A percentile compares a stretch with the other conserved stretches of the same genome.
phyloP scores from a whole-genome alignment of 2,888 invertebrate genomes.

The Eupithecia pulchellata region DNA sequence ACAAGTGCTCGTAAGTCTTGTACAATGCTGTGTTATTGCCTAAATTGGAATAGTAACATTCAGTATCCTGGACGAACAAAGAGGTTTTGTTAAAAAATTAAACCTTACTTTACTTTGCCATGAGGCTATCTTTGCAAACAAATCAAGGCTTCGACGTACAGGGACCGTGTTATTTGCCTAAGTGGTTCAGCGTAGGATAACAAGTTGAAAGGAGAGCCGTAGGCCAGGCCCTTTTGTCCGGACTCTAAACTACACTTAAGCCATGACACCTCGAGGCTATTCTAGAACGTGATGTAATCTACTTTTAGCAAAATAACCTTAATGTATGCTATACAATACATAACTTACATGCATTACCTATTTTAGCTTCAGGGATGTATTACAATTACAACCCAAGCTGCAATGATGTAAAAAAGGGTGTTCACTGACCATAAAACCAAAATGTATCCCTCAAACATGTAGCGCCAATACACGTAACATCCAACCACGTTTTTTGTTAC shows the following conservation, averaged over 20 bases:
- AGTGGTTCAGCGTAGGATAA: conserved; percentile 63
- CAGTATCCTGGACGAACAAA: conserved; percentile 46
- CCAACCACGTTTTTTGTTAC: conserved; percentile 22
- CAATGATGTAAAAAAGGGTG: conserved; percentile 52
- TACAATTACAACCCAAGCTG: too few species aligned
- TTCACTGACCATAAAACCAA: conserved; percentile 50
- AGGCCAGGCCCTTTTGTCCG: conserved; percentile 58
- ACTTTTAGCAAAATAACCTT: conserved; percentile 53
- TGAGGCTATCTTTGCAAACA: conserved; percentile 43
- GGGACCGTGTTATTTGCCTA: conserved; percentile 68
- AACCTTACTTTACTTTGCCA: conserved; percentile 14
- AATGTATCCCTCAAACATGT: conserved; percentile 21
- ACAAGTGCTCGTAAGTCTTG: conserved; percentile 67
- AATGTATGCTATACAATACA: conserved; percentile 13
- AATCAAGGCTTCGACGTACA: conserved; percentile 57
- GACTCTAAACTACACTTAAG: conserved; percentile 46
- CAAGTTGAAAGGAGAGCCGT: conserved; percentile 57
- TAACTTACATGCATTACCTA: neutral
- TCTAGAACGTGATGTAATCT: conserved; percentile 60
- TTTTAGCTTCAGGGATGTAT: neutral
- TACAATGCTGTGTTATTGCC: conserved; percentile 65
- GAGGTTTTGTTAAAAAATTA: conserved; percentile 35
- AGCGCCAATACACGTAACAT: conserved; percentile 19
- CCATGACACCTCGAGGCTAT: conserved; percentile 64
- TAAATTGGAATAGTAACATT: conserved; percentile 58